phyloP scores from a whole-genome alignment of 2,797 vertebrate genomes.

The Helarctos malayanus region DNA sequence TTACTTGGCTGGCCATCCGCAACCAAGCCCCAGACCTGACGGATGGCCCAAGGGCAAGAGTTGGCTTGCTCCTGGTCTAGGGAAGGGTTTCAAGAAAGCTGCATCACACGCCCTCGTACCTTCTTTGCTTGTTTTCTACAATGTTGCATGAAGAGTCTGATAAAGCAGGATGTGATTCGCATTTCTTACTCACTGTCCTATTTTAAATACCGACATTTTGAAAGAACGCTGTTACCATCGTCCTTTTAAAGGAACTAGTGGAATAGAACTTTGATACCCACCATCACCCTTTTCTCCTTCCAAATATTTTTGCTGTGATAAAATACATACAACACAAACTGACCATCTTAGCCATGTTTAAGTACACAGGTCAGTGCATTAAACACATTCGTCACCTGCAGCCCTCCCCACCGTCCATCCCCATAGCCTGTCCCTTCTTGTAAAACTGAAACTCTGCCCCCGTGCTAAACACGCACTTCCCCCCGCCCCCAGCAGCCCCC shows the following conservation, averaged over 20 bases:
- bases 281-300: neutral
- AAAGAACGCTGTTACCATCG: neutral
- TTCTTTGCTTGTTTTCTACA: constrained; percentile 48
- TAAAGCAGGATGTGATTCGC: constrained; percentile 69
- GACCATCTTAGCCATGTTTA: neutral
- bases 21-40: accelerated
- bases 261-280: neutral
- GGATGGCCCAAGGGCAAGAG: accelerated
- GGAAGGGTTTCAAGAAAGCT: neutral
- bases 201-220: constrained; percentile 54
- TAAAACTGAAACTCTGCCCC: neutral
- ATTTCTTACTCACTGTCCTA: neutral
- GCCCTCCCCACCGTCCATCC: neutral
- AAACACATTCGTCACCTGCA: accelerated
- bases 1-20: neutral
- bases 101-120: neutral
- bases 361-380: accelerated
- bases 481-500: neutral
- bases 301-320: neutral
- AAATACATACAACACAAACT: neutral
- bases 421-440: neutral
- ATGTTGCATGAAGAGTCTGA: neutral
- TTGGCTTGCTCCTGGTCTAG: accelerated
- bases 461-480: no score
- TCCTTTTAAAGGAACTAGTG: neutral